phyloP scores from a whole-genome alignment of 1,140 invertebrate species.

The Bombus impatiens region DNA sequence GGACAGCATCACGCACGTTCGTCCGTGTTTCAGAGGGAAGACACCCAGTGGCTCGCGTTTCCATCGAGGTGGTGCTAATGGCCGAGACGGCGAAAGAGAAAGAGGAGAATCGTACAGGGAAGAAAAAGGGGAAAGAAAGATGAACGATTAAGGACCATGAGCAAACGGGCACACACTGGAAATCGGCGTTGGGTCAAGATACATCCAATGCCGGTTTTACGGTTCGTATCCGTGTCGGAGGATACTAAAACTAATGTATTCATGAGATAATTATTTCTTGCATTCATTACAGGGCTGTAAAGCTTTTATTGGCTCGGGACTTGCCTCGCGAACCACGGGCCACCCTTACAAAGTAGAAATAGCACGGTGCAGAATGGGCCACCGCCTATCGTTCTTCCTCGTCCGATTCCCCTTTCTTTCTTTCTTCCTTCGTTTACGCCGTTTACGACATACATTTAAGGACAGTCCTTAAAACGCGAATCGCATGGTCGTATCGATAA shows the following conservation, averaged over 20 bases:
- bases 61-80: conserved; percentile 43
- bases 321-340: conserved; percentile 60
- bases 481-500: conserved; percentile 53
- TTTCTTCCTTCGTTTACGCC: conserved; percentile 22
- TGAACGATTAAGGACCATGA: conserved; percentile 61
- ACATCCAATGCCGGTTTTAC: conserved; percentile 69
- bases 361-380: neutral
- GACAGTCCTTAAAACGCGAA: conserved; percentile 47
- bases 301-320: conserved; percentile 73
- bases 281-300: conserved; percentile 79
- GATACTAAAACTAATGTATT: conserved; percentile 80
- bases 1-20: neutral
- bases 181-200: conserved; percentile 70
- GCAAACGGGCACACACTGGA: conserved; percentile 54
- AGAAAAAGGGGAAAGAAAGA: conserved; percentile 8
- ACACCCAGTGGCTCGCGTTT: conserved; percentile 7
- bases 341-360: conserved; percentile 76
- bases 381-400: neutral
- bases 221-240: conserved; percentile 70
- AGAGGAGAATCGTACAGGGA: neutral
- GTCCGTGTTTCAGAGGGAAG: neutral
- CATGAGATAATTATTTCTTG: conserved; percentile 82
- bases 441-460: conserved; percentile 72
- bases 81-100: neutral
- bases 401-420: neutral